phyloP scores from a whole-genome alignment of 2,113 vertebrate genomes.

The Bettongia penicillata region DNA sequence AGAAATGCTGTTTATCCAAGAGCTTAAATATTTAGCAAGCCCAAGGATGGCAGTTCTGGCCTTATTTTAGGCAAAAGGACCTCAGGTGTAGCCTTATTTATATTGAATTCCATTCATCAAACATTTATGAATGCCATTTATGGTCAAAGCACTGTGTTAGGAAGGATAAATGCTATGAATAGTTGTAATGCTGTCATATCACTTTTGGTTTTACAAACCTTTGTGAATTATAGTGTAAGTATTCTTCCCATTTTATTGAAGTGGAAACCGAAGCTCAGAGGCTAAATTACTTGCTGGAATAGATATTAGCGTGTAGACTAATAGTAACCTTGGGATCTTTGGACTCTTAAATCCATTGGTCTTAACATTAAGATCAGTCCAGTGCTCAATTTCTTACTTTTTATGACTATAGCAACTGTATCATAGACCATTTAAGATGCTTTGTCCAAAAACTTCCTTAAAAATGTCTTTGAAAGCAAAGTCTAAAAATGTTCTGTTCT shows the following conservation, averaged over 20 bases:
- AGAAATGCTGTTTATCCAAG: slow-evolving; percentile 35
- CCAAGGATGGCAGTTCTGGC: slow-evolving; percentile 24
- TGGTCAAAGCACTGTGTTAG: background rate
- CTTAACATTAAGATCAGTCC: background rate
- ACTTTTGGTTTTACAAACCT: background rate
- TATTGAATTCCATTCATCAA: background rate
- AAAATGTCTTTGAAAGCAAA: background rate
- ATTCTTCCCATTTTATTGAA: background rate
- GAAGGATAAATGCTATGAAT: background rate
- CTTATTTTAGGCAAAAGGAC: background rate
- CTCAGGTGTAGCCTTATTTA: background rate
- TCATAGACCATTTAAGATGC: background rate
- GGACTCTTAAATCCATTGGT: background rate
- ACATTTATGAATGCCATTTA: background rate
- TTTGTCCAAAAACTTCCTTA: background rate
- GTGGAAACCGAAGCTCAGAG: background rate
- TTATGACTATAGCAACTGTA: background rate
- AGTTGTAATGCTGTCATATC: background rate
- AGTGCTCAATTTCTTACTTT: background rate
- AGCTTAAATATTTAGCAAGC: slow-evolving; percentile 20
- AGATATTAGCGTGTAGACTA: background rate
- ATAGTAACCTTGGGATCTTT: background rate
- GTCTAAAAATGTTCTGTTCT: background rate
- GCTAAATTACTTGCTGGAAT: background rate
- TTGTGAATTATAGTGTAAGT: background rate